Evolutionary conservation across 2,797 vertebrate species (phyloP), one percentile per base, ranked within the genome.

Genomic region (Periophthalmus magnuspinnatus): DNA sequence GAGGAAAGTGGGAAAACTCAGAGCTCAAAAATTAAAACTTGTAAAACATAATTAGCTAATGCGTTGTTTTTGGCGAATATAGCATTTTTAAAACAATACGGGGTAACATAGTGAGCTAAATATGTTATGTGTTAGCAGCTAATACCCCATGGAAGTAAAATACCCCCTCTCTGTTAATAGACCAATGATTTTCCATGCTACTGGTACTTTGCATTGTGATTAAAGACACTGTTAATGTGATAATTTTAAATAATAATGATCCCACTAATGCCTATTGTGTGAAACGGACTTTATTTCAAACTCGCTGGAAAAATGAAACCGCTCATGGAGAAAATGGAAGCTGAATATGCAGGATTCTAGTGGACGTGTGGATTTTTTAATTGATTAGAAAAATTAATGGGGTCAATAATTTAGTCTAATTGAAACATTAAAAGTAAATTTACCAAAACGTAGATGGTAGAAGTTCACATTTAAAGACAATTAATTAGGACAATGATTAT

Each of bases 371-470:
- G 9, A 48, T 64, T 32, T 28, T 64, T 64, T 64, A 24, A 47
- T 17, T 64, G 38, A 64, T 64, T 28, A 9, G 22, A 47, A 28
- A 64, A 64, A 64, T 64, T 48, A 64, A 64, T 48, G 22, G 62
- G 41, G 62, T 64, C 62, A 64, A 47, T 64, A 28, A 64, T 64
- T 64, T 47, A 3, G 8, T 11, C 21, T 58, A 59, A 68, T 68
- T 59, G 24, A 64, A 64, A 48, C 41, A 45, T 64, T 64, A 64
- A 64, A 64, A 64, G 61, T 47, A 45, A 63, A 63, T 63, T 63
- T 28, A 45, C 38, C 22, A 24, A 47, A 64, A 48, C 62, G 38
- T 64, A 13, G 21, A 47, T 64, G 62, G 21, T 22, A 28, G 62
- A 64, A 48, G 41, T 62, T 62, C 60, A 62, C 60, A 45, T 62